Evolutionary conservation across 2,797 vertebrate species (phyloP).

Genomic region (Todus mexicanus): DNA sequence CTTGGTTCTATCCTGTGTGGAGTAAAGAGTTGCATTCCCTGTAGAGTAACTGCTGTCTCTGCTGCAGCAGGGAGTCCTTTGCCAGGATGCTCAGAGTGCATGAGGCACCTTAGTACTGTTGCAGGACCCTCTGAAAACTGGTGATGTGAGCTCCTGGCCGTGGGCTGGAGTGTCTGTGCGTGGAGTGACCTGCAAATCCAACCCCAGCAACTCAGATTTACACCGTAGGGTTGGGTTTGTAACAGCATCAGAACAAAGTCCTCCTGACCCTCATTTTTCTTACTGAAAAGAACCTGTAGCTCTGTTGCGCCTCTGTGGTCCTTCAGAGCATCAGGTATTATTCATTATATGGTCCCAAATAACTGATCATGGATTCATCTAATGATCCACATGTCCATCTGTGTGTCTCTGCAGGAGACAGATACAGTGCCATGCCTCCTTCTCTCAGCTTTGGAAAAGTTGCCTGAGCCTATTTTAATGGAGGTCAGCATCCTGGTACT

Average conservation of each 20-base stretch:
- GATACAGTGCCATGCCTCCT: background rate
- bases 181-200: background rate
- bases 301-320: background rate
- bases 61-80: background rate
- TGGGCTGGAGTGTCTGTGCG: background rate
- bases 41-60: background rate
- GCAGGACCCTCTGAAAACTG: background rate
- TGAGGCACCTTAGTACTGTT: background rate
- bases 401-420: background rate
- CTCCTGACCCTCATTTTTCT: fast-evolving
- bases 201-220: background rate
- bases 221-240: background rate
- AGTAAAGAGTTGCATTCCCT: background rate
- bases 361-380: background rate
- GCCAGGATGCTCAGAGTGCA: fast-evolving
- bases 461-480: background rate
- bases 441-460: background rate
- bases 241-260: background rate
- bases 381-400: fast-evolving
- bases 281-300: background rate
- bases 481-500: background rate
- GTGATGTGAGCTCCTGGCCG: background rate
- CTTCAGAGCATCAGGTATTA: background rate
- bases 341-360: background rate
- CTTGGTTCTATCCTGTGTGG: background rate